These are phyloP conservation scores for Tipula unca DNA, from an alignment of 2,888 invertebrate genomes.

Conservation along the genomic window DNA sequence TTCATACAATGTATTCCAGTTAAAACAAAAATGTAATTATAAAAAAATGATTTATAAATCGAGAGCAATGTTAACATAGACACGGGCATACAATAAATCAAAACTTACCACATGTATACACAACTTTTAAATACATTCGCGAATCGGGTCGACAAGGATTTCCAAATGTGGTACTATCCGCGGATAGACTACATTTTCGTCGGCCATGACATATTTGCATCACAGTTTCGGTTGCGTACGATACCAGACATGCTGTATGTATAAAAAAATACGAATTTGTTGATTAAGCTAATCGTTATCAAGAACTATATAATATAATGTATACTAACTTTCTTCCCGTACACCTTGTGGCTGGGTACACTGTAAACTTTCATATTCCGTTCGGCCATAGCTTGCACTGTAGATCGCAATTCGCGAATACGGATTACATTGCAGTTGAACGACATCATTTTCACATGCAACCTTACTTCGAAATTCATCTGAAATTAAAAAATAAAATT, in stretches of 20 bases:
- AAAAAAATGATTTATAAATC: no score
- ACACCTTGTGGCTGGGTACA: constrained; percentile 75
- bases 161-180: constrained; percentile 74
- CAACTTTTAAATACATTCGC: constrained; percentile 75
- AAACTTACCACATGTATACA: constrained; percentile 77
- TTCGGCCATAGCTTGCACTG: constrained; percentile 85
- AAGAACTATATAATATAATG: background rate
- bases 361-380: constrained; percentile 77
- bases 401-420: constrained; percentile 85
- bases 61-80: no score
- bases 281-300: background rate
- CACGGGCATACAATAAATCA: no score
- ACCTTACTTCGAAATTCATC: constrained; percentile 91
- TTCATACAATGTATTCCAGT: no score
- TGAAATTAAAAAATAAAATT: constrained; percentile 41
- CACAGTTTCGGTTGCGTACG: constrained; percentile 84
- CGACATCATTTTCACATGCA: constrained; percentile 84
- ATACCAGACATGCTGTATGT: constrained; percentile 70
- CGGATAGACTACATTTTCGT: constrained; percentile 66
- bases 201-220: constrained; percentile 82
- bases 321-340: constrained; percentile 67
- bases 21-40: no score
- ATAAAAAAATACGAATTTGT: background rate
- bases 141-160: constrained; percentile 72
- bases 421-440: constrained; percentile 79